Base-by-base conservation (phyloP, 2,113 vertebrate genomes). In the Caranx ignobilis region DNA sequence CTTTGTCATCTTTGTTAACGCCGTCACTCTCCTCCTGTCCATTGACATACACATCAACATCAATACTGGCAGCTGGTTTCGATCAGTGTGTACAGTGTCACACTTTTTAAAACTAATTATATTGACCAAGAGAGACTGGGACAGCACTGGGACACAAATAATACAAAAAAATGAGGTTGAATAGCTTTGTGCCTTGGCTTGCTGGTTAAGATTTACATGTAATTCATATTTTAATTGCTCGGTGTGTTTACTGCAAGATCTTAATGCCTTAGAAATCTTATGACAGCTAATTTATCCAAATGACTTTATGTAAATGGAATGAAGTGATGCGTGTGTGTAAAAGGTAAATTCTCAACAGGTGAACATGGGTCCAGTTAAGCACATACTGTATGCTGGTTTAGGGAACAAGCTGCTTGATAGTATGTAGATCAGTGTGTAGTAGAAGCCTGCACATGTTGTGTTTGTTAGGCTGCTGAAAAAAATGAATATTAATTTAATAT, bases 331-430 rank as follows among this genome's bases (percentile, higher is more conserved):
- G 43, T 67, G 61, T 60, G 77, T 68, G 72, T 31, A 71, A 47
- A 70, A 39, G 56, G 21, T 32, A 81, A 1, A 39, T 71, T 79
- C 59, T 68, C 34, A 66, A 56, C 75, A 77, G 86, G 79, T 85
- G 71, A 47, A 61, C 64, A 67, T 81, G 87, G 34, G 18, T 63
- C 31, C 55, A 63, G 57, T 81, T 54, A 18, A 82, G 81, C 71
- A 77, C 65, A 68, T 76, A 37, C 31, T 47, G 19, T 35, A 76
- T 63, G 67, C 78, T 79, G 84, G 81, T 83, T 86, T 83, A 77
- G 84, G 82, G 82, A 85, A 81, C 57, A 63, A 59, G 85, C 84
- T 88, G 82, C 75, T 90, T 83, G 67, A 54, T 85, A 63, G 55
- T 45, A 15, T 79, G 34, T 86, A 81, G 67, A 50, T 80, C 54